phyloP scores from a whole-genome alignment of 2,113 vertebrate species.

The Apaloderma vittatum region DNA sequence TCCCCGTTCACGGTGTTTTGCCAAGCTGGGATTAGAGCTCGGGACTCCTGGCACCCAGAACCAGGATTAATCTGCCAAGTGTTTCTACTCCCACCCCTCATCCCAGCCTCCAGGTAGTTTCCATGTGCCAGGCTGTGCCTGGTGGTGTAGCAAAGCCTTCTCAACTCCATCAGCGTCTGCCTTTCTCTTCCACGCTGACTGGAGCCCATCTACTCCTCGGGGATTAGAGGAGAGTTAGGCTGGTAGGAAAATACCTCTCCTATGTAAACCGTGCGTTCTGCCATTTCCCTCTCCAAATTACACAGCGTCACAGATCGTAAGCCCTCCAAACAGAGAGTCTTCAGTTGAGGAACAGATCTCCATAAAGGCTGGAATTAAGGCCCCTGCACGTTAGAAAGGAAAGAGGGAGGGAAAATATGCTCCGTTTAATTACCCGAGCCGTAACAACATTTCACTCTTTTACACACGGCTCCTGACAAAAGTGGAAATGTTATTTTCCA shows the following conservation, averaged over 20 bases:
- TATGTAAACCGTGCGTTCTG: neutral
- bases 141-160: neutral
- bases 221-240: neutral
- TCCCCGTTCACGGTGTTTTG: accelerated
- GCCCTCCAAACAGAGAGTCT: neutral
- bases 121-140: neutral
- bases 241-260: slow-evolving; percentile 22
- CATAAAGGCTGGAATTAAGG: neutral
- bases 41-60: neutral
- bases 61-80: accelerated
- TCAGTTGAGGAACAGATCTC: neutral
- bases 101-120: neutral
- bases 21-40: neutral
- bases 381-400: neutral
- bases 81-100: neutral
- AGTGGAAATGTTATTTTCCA: slow-evolving; percentile 62
- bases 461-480: neutral
- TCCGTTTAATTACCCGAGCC: slow-evolving; percentile 24
- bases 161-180: neutral
- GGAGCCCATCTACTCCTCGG: neutral
- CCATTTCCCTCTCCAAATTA: neutral
- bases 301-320: neutral
- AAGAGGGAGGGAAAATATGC: neutral
- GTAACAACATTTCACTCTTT: neutral
- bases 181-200: neutral